phyloP scores from a whole-genome alignment of 2,113 vertebrate species.

The Clarias magur region DNA sequence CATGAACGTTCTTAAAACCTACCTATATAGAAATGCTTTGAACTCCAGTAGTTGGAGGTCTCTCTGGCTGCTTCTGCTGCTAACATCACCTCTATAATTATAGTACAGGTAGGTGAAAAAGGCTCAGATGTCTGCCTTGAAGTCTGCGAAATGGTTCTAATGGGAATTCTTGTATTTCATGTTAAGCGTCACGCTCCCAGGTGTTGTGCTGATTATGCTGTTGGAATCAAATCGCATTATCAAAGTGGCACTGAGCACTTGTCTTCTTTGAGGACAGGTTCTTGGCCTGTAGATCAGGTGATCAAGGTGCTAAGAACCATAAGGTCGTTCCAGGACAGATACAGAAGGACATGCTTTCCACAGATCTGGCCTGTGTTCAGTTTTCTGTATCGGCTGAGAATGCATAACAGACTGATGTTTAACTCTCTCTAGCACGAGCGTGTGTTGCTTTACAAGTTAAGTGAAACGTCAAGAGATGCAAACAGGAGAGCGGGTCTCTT shows the following conservation, averaged over 20 bases:
- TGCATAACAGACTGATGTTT: not conserved
- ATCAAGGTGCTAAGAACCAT: not conserved
- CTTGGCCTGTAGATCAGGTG: not conserved
- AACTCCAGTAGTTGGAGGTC: not conserved
- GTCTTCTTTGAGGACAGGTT: not conserved
- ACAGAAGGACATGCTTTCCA: not conserved
- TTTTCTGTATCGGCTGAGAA: not conserved
- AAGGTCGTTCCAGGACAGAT: not conserved
- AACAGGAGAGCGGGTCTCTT: not conserved
- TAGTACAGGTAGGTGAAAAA: not conserved
- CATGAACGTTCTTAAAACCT: not conserved
- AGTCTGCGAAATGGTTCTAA: not conserved
- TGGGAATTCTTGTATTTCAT: not conserved
- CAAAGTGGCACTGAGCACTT: not conserved
- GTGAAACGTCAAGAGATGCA: not conserved
- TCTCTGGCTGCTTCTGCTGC: not conserved
- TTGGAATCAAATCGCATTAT: not conserved
- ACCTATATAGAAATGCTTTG: not conserved
- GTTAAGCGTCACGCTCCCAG: not conserved
- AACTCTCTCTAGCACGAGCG: not conserved
- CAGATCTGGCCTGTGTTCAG: not conserved
- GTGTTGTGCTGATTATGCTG: not conserved
- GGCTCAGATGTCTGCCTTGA: constrained; percentile 1
- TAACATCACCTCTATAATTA: not conserved
- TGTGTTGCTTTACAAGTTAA: not conserved